Base-by-base conservation (phyloP, 2,797 vertebrate species). In the Melanotaenia boesemani region DNA sequence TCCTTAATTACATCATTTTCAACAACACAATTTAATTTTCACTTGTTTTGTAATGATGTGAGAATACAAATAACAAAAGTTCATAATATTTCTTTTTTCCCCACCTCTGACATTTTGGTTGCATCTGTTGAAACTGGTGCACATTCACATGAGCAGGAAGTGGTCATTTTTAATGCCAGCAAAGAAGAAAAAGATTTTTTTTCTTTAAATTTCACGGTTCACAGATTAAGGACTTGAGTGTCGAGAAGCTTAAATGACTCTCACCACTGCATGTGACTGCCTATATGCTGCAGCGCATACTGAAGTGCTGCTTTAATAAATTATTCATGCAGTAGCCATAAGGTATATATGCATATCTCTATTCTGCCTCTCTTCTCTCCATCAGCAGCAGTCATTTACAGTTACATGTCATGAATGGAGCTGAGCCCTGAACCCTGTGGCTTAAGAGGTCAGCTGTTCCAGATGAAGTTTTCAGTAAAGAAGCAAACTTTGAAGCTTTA, bases 241-340 rank as follows among this genome's bases (percentile, higher is more conserved):
- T 30, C 2, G 0, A 57, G 46, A 69, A 55, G 64, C 66, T 70
- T 3, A 69, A 79, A 62, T 67, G 39, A 75, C 68, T 72, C 44
- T 32, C 2, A 16, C 54, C 34, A 1, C 22, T 0, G 10, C 61
- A 60, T 74, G 77, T 2, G 52, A 36, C 69, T 72, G 67, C 62
- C 50, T 55, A 22, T 54, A 61, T 67, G 70, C 56, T 36, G 74
- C 80, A 64, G 39, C 11, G 66, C 60, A 52, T 32, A 66, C 55
- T 54, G n/a, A 66, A 63, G 50, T 57, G 63, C 73, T 52, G 55
- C 70, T 70, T 64, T 63, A 59, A 87, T 90, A 73, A 70, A 90
- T 86, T 68, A 90, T 86, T 85, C 84, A 84, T 81, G 4, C n/a
- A 12, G 1, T 66, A 7, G 65, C 76, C 67, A 79, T 77, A 61